Base-by-base conservation (phyloP, 2,113 vertebrate genomes). In the Chloroceryle aenea region DNA sequence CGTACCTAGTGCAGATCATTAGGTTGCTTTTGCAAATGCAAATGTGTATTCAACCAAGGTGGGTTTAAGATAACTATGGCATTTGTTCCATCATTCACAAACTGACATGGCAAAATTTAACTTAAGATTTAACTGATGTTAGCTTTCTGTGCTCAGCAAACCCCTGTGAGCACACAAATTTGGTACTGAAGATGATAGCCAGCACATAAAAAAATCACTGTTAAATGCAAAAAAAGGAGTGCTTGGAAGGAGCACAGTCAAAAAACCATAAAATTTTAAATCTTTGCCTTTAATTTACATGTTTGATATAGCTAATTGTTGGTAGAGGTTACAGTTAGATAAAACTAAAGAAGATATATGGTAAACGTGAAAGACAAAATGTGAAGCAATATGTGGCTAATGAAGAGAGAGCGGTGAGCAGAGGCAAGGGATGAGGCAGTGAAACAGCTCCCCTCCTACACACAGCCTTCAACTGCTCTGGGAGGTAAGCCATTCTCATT, bases 71-170 rank as follows among this genome's bases (percentile, higher is more conserved):
- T 82, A 94, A 74, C 36, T 79, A 78, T 80, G 56, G 76, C 48
- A 81, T 61, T 85, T 95, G 36, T 48, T 27, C 74, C 34, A 82
- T 91, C 76, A 94, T 89, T 94, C 94, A 90, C 68, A 78, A 90
- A 91, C 12, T 77, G 20, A 40, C 61, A 66, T 58, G 69, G 78
- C 59, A 96, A 97, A 96, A 36, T 93, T 97, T 91, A 95, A 96
- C 58, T 81, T 26, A 78, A 95, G 73, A 92, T 84, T 81, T 89
- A 92, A 64, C 19, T 58, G 66, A 58, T 29, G 53, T 40, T 36
- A 75, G 42, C 23, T 87, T 45, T 74, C 62, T 58, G 18, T 72
- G 32, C 23, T 68, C 67, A 80, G 19, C 61, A 64, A 92, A 69
- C 3, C 21, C 59, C 40, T 56, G 21, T 85, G 7, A 29, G 22